Conservation (phyloP, 2,888 invertebrate genomes). For the Aspidiotus rigidus region DNA sequence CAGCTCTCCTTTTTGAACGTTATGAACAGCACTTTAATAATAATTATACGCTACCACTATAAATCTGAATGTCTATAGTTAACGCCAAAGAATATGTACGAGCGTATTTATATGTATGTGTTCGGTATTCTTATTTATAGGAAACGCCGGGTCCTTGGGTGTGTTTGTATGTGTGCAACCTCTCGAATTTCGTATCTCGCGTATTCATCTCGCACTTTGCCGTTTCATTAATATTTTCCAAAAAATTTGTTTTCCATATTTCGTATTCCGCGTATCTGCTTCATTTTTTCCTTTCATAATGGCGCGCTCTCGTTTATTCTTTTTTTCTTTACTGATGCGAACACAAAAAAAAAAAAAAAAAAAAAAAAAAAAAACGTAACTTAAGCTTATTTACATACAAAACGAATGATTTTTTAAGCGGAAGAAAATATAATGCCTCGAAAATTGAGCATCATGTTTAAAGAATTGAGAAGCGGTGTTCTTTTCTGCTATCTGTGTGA, state of each 20-base stretch:
- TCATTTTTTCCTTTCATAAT: constrained; percentile 10
- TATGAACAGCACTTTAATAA: no score
- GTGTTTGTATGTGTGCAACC: no score
- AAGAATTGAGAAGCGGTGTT: constrained; percentile 26
- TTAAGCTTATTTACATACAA: constrained; percentile 30
- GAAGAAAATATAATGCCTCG: constrained; percentile 32
- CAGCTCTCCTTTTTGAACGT: no score
- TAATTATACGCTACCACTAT: no score
- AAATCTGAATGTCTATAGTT: no score
- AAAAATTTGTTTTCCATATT: constrained; percentile 13
- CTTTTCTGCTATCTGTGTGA: constrained; percentile 12
- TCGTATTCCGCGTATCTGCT: constrained; percentile 3
- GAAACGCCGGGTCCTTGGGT: no score
- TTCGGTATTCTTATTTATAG: no score
- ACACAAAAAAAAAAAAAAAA: no score
- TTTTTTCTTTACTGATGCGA: constrained; percentile 15
- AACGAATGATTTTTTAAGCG: constrained; percentile 31
- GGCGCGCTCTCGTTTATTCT: not conserved
- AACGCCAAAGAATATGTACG: no score
- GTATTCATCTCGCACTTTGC: no score
- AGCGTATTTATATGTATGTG: no score
- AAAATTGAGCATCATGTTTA: constrained; percentile 31
- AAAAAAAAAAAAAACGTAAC: not conserved
- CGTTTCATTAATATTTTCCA: constrained; percentile 11
- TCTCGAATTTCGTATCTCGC: no score